Evolutionary conservation across 2,113 vertebrate species (phyloP).

Genomic region (Cnemophilus loriae): DNA sequence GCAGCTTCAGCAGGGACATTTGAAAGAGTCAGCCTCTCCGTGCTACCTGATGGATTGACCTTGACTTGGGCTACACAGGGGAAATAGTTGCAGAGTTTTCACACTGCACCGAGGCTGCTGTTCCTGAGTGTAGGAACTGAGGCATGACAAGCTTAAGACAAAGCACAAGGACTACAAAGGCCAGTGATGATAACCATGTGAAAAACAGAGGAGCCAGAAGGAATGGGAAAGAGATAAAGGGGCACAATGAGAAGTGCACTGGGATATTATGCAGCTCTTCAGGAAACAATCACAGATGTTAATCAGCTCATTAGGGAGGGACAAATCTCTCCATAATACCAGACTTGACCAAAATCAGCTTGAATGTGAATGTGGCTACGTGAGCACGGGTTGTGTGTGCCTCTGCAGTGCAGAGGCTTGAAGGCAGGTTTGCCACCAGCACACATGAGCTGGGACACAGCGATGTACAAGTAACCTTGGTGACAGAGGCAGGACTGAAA

Average conservation of each 20-base stretch:
- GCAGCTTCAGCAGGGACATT: background rate
- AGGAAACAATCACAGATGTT: background rate
- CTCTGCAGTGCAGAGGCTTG: background rate
- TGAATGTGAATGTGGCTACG: background rate
- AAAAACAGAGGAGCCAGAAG: background rate
- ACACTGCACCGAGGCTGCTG: background rate
- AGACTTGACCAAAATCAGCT: background rate
- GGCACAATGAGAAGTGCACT: background rate
- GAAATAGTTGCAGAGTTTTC: background rate
- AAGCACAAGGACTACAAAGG: background rate
- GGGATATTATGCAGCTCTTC: background rate
- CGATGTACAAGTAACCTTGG: slow-evolving; percentile 34
- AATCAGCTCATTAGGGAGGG: background rate
- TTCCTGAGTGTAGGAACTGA: background rate
- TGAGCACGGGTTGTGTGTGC: background rate
- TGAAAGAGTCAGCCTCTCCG: background rate
- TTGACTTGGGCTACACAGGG: background rate
- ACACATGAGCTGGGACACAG: background rate
- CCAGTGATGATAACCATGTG: background rate
- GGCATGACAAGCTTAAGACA: background rate
- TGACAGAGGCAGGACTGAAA: slow-evolving; percentile 31
- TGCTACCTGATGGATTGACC: background rate
- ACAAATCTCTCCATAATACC: background rate
- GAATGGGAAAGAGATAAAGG: background rate
- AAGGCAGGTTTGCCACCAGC: background rate